These are phyloP conservation scores for Formicarius rufipectus DNA, from an alignment of 2,113 vertebrate genomes.

Conservation along the genomic window DNA sequence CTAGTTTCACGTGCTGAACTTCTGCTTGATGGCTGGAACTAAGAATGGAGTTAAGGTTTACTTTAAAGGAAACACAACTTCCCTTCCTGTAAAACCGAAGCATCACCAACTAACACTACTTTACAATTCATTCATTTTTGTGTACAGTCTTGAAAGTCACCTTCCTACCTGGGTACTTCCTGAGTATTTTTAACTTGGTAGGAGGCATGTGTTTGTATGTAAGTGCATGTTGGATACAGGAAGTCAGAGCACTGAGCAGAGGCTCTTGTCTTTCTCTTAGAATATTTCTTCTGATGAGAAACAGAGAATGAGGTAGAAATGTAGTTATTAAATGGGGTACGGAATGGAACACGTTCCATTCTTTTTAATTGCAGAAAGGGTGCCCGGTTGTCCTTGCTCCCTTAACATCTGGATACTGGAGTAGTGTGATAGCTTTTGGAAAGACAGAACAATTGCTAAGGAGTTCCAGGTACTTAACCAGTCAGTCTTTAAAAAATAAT, in stretches of 20 bases:
- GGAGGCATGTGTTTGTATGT: not conserved
- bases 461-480: not conserved
- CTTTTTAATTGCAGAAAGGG: not conserved
- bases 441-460: not conserved
- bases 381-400: not conserved
- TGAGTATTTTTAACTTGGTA: not conserved
- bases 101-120: not conserved
- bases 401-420: not conserved
- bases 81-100: not conserved
- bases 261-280: not conserved
- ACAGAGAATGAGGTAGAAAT: not conserved
- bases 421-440: not conserved
- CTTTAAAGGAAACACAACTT: not conserved
- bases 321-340: not conserved
- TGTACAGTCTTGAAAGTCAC: not conserved
- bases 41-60: not conserved
- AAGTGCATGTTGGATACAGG: not conserved
- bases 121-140: not conserved
- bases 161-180: not conserved
- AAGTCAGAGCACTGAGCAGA: not conserved
- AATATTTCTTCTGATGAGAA: not conserved
- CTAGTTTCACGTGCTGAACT: slow-evolving; percentile 63
- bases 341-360: not conserved
- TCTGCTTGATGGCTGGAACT: slow-evolving; percentile 61
- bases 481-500: not conserved